Conservation (phyloP, 1,140 invertebrate genomes). For the Conopomorpha cramerella region DNA sequence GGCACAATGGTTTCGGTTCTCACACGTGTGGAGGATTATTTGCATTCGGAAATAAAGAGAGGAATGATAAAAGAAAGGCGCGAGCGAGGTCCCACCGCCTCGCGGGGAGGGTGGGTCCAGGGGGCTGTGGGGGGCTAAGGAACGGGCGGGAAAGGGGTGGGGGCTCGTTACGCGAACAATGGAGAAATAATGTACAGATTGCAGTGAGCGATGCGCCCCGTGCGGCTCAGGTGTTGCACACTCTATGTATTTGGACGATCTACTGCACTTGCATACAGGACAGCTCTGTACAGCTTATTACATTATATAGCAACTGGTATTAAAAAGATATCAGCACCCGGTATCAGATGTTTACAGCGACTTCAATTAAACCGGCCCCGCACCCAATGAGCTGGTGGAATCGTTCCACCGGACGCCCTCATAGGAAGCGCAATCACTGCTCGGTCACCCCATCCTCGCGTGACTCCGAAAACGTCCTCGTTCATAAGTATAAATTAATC, state of each 20-base stretch:
- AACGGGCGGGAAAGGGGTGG: slow-evolving; percentile 17
- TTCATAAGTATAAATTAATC: slow-evolving; percentile 60
- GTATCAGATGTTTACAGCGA: neutral
- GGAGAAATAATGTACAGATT: slow-evolving; percentile 61
- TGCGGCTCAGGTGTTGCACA: slow-evolving; percentile 50
- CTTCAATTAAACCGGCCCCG: slow-evolving; percentile 1
- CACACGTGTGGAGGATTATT: slow-evolving; percentile 63
- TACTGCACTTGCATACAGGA: slow-evolving; percentile 21
- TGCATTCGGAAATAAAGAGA: slow-evolving; percentile 65
- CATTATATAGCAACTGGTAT: slow-evolving; percentile 2
- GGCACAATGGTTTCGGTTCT: slow-evolving; percentile 62
- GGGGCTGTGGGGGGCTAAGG: slow-evolving; percentile 15
- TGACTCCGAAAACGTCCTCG: slow-evolving; percentile 58
- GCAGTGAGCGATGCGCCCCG: slow-evolving; percentile 58
- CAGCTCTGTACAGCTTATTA: neutral
- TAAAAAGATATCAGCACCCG: slow-evolving; percentile 1
- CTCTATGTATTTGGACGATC: slow-evolving; percentile 32
- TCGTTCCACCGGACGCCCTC: slow-evolving; percentile 44
- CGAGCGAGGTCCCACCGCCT: slow-evolving; percentile 50
- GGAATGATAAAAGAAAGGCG: slow-evolving; percentile 62
- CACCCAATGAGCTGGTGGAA: slow-evolving; percentile 14
- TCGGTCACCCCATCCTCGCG: slow-evolving; percentile 55
- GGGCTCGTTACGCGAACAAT: slow-evolving; percentile 58
- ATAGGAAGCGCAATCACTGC: slow-evolving; percentile 55
- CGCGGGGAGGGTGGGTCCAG: slow-evolving; percentile 32